These are phyloP conservation scores for Drosophila virilis DNA, from an alignment of 1,140 invertebrate species.

Conservation along the genomic window DNA sequence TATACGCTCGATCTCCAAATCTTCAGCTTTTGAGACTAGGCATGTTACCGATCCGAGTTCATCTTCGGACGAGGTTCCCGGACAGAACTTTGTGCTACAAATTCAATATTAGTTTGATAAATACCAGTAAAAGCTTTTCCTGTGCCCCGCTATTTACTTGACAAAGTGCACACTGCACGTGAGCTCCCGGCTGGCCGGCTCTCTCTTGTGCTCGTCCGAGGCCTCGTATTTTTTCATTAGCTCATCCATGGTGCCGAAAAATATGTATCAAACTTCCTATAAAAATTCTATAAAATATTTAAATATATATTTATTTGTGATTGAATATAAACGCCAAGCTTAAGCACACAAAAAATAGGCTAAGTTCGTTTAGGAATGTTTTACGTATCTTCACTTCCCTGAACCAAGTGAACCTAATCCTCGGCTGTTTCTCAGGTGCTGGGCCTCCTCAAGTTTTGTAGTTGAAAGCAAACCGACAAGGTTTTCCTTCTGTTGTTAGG, in stretches of 20 bases:
- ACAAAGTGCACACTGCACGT: constrained; percentile 53
- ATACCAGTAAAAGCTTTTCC: neutral
- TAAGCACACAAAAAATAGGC: neutral
- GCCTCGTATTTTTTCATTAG: constrained; percentile 31
- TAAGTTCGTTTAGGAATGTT: no score
- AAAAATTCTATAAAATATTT: neutral
- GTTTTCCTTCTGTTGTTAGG: no score
- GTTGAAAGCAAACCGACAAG: no score
- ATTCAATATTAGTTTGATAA: neutral
- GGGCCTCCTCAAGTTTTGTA: no score
- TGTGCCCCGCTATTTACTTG: constrained; percentile 29
- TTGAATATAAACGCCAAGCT: neutral
- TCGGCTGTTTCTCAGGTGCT: no score
- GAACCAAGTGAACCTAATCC: no score
- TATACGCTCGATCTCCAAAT: constrained; percentile 38
- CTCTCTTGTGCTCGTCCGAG: neutral
- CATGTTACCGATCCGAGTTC: constrained; percentile 35
- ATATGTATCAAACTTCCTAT: neutral
- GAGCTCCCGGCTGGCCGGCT: constrained; percentile 20
- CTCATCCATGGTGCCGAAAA: constrained; percentile 37
- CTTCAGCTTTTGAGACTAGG: constrained; percentile 49
- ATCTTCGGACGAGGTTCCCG: neutral
- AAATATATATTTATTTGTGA: constrained; percentile 3
- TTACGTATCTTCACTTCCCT: no score
- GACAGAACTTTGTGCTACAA: constrained; percentile 17